Conservation (phyloP, 1,140 invertebrate genomes). For the Coenobita brevimanus region DNA sequence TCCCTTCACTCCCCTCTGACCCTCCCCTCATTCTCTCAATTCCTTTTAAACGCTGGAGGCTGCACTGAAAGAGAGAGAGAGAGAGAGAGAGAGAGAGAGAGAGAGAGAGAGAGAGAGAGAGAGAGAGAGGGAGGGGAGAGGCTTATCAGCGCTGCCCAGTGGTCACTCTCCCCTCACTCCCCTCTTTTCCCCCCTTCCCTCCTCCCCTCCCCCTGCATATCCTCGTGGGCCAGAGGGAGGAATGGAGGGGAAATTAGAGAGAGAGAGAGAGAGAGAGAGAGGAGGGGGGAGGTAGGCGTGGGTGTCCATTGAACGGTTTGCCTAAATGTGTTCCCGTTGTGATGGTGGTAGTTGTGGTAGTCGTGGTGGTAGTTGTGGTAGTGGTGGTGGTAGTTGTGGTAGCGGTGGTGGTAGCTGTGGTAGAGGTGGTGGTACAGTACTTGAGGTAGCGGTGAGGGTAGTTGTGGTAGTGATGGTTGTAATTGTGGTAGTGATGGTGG, state of each 20-base stretch:
- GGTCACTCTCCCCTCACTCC: constrained; percentile 1
- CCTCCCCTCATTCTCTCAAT: not conserved
- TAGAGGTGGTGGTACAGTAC: no score
- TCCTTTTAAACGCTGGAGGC: not conserved
- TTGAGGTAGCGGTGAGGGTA: not conserved
- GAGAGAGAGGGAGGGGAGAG: constrained; percentile 13
- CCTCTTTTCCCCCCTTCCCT: constrained; percentile 2
- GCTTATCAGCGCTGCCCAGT: constrained; percentile 42
- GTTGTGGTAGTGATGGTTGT: not conserved
- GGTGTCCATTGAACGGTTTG: no score
- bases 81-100: not conserved
- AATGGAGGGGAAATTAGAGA: not conserved
- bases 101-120: no score
- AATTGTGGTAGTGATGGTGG: no score
- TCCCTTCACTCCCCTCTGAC: not conserved
- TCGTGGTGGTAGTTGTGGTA: no score
- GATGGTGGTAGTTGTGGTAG: no score
- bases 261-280: not conserved
- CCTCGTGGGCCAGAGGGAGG: not conserved
- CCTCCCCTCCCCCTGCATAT: not conserved
- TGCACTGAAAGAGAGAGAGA: not conserved
- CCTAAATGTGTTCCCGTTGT: no score
- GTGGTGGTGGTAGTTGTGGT: no score
- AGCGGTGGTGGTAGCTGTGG: no score
- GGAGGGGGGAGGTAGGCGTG: not conserved